phyloP scores from a whole-genome alignment of 1,140 invertebrate genomes.

The Amphibalanus amphitrite region DNA sequence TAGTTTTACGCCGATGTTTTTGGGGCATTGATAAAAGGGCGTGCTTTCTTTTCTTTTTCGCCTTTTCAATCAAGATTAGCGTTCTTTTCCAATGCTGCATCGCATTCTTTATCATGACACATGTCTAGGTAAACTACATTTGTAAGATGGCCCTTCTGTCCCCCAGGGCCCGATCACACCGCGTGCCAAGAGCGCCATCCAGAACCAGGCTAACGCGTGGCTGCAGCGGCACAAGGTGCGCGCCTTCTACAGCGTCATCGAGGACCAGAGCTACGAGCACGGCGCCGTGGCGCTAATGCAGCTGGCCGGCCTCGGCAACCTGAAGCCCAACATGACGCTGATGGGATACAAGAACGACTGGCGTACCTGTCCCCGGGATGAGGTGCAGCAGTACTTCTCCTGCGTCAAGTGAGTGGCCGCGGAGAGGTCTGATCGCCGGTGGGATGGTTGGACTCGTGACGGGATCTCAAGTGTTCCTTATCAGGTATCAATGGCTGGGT shows the following conservation, averaged over 20 bases:
- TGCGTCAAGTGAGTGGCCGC: conserved; percentile 82
- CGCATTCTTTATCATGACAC: too few species aligned
- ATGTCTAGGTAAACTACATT: too few species aligned
- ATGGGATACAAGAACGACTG: conserved; percentile 89
- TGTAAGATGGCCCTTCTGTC: too few species aligned
- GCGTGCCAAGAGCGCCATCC: conserved; percentile 36
- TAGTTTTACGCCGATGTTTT: too few species aligned
- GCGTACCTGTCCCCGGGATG: conserved; percentile 48
- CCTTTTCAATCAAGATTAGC: too few species aligned
- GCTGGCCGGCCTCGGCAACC: conserved; percentile 67
- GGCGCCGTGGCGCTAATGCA: conserved; percentile 47
- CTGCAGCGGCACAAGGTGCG: conserved; percentile 60
- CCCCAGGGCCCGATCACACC: conserved; percentile 37
- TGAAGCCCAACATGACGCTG: conserved; percentile 80
- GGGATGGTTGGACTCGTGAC: too few species aligned
- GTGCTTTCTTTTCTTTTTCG: too few species aligned
- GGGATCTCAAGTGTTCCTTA: too few species aligned
- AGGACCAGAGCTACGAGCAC: conserved; percentile 53
- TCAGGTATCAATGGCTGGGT: too few species aligned
- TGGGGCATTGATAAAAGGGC: too few species aligned
- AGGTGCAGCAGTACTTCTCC: conserved; percentile 71
- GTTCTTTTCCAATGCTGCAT: too few species aligned
- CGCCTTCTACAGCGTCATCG: conserved; percentile 69
- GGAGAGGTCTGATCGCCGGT: too few species aligned
- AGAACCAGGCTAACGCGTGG: conserved; percentile 52